phyloP scores from a whole-genome alignment of 2,888 invertebrate species.

The Perizoma flavofasciatum region DNA sequence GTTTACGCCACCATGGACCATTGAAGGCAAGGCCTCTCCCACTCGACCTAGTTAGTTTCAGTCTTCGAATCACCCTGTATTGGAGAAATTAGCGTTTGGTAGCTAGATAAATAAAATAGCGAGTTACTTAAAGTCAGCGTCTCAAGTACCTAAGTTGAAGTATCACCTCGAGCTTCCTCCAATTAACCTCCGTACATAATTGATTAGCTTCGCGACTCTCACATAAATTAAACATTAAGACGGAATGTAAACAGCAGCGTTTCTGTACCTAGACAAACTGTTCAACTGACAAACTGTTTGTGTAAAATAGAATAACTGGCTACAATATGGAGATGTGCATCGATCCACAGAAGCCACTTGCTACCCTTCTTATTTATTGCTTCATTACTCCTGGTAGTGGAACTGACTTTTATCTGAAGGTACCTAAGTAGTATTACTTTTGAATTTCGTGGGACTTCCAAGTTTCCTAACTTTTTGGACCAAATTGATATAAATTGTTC shows the following conservation, averaged over 20 bases:
- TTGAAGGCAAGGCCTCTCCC: too few relatives aligned
- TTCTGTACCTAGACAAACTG: too few relatives aligned
- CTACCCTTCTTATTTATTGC: too few relatives aligned
- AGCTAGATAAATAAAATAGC: slow-evolving; percentile 9
- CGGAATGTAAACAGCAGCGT: too few relatives aligned
- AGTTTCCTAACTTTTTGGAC: slow-evolving; percentile 13
- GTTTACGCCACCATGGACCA: too few relatives aligned
- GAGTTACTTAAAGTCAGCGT: slow-evolving; percentile 3
- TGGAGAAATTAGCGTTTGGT: not conserved
- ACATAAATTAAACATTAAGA: not conserved
- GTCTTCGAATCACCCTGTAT: not conserved
- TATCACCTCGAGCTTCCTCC: slow-evolving; percentile 7
- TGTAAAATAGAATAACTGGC: too few relatives aligned
- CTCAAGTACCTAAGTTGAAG: slow-evolving; percentile 12
- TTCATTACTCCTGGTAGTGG: too few relatives aligned
- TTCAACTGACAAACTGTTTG: too few relatives aligned
- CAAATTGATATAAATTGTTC: slow-evolving; percentile 20
- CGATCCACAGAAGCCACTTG: too few relatives aligned
- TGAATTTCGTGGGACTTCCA: not conserved
- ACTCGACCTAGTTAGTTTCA: too few relatives aligned
- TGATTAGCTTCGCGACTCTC: slow-evolving; percentile 5
- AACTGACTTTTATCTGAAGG: slow-evolving; percentile 6
- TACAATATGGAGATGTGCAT: too few relatives aligned
- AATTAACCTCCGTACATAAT: slow-evolving; percentile 25
- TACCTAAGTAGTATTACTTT: too few relatives aligned